Conservation (phyloP, 1,140 invertebrate species). For the Drosophila nannoptera region DNA sequence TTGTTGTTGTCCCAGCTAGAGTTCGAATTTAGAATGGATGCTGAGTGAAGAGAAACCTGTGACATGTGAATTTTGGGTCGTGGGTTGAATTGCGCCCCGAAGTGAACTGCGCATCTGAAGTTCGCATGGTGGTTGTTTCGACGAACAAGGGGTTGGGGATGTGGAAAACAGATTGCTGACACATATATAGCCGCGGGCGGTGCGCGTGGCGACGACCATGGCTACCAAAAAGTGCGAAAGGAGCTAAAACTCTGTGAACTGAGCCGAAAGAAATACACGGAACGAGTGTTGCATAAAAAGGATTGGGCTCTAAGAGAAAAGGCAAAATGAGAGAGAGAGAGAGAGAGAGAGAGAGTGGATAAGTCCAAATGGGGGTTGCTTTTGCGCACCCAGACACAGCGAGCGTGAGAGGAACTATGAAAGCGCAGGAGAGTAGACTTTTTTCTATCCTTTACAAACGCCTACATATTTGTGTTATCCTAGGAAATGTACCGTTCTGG, state of each 20-base stretch:
- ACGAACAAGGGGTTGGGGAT: conserved; percentile 22
- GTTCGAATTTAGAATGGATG: conserved; percentile 25
- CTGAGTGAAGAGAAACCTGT: conserved; percentile 24
- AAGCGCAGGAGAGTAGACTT: conserved; percentile 25
- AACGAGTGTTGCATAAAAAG: conserved; percentile 32
- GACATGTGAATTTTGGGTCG: conserved; percentile 26
- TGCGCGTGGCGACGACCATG: conserved; percentile 50
- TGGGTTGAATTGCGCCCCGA: conserved; percentile 22
- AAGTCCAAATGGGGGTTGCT: conserved; percentile 37
- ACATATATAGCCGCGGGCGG: conserved; percentile 61
- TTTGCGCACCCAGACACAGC: conserved; percentile 1
- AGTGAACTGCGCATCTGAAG: conserved; percentile 25
- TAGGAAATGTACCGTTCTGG: conserved; percentile 36
- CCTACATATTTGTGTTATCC: conserved; percentile 28
- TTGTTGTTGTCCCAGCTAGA: conserved; percentile 6
- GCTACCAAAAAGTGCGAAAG: conserved; percentile 53
- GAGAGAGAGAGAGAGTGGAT: background rate
- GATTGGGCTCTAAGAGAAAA: conserved; percentile 16
- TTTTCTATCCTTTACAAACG: conserved; percentile 16
- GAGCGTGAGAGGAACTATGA: too few relatives aligned
- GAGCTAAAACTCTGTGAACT: conserved; percentile 5
- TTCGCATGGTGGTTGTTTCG: conserved; percentile 32
- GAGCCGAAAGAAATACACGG: conserved; percentile 12
- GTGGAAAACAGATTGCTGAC: conserved; percentile 45
- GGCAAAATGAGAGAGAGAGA: conserved; percentile 8